Percentiles rank a stretch among this genome's conserved stretches.
Conservation (phyloP, 1,140 invertebrate species). For the Zaprionus vittiger region DNA sequence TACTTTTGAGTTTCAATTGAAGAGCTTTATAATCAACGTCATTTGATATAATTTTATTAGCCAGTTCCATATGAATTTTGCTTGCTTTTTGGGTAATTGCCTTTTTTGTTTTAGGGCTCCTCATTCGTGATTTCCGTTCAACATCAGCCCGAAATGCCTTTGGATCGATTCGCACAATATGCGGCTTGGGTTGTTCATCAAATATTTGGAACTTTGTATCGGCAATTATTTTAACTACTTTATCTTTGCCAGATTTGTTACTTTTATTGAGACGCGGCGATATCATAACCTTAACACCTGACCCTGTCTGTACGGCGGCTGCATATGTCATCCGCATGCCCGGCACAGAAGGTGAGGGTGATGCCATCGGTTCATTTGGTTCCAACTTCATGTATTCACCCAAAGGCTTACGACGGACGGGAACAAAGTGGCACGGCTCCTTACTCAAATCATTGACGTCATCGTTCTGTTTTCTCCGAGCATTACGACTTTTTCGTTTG, state of each 20-base stretch:
- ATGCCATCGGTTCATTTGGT: neutral
- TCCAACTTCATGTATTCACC: conserved; percentile 54
- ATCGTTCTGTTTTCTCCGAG: conserved; percentile 16
- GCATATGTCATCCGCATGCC: conserved; percentile 55
- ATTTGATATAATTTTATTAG: conserved; percentile 1
- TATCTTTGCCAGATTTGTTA: conserved; percentile 25
- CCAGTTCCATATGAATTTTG: conserved; percentile 10
- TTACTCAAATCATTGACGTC: conserved; percentile 9
- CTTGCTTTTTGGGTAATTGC: neutral
- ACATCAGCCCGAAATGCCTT: conserved; percentile 21
- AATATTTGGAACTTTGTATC: conserved; percentile 47
- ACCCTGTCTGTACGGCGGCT: conserved; percentile 42
- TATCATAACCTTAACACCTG: conserved; percentile 49
- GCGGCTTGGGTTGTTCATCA: conserved; percentile 53
- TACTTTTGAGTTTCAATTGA: conserved; percentile 35
- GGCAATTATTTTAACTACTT: conserved; percentile 28
- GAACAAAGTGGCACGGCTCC: conserved; percentile 44
- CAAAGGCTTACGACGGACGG: conserved; percentile 58
- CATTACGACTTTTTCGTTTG: conserved; percentile 47
- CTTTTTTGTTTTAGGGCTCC: conserved; percentile 26
- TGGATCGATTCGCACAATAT: conserved; percentile 41
- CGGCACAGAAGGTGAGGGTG: conserved; percentile 16
- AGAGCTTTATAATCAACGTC: conserved; percentile 39
- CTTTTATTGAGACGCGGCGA: conserved; percentile 50
- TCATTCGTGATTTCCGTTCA: conserved; percentile 16